These are phyloP conservation scores for Philopotamus ludificatus DNA, from an alignment of 1,140 invertebrate genomes.

Conservation along the genomic window DNA sequence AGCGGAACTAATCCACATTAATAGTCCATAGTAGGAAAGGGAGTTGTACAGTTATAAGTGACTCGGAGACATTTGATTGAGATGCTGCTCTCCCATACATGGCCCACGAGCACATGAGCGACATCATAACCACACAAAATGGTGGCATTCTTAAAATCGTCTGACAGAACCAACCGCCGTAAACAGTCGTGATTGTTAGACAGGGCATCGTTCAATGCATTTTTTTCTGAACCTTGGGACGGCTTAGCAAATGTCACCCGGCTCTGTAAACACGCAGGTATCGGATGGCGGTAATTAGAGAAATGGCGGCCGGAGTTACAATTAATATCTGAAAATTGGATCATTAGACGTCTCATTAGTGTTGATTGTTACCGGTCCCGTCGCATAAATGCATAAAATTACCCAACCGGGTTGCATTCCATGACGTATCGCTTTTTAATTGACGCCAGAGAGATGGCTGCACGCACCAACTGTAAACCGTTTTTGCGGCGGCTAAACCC, in stretches of 20 bases:
- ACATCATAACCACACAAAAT: too few relatives aligned
- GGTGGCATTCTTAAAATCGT: too few relatives aligned
- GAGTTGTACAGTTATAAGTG: conserved; percentile 8
- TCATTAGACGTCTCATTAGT: conserved; percentile 4
- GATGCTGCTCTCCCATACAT: conserved; percentile 13
- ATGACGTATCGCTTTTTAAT: conserved; percentile 7
- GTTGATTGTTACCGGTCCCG: background rate
- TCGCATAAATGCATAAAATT: conserved; percentile 10
- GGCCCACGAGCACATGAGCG: background rate
- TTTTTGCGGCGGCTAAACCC: background rate
- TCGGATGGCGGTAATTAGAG: background rate
- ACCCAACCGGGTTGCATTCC: background rate
- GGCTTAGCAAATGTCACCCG: too few relatives aligned
- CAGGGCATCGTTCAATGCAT: too few relatives aligned
- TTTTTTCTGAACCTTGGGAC: too few relatives aligned
- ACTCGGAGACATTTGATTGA: conserved; percentile 20
- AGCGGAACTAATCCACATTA: background rate
- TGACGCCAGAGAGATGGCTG: conserved; percentile 1
- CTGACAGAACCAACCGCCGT: too few relatives aligned
- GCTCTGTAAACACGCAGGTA: too few relatives aligned
- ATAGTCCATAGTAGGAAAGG: background rate
- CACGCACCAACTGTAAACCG: background rate
- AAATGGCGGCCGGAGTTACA: background rate
- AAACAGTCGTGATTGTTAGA: too few relatives aligned
- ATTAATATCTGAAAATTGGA: conserved; percentile 3